Evolutionary conservation across 2,888 invertebrate species (phyloP), one percentile per base, ranked within the genome.

Genomic region (Heliconius cydno): DNA sequence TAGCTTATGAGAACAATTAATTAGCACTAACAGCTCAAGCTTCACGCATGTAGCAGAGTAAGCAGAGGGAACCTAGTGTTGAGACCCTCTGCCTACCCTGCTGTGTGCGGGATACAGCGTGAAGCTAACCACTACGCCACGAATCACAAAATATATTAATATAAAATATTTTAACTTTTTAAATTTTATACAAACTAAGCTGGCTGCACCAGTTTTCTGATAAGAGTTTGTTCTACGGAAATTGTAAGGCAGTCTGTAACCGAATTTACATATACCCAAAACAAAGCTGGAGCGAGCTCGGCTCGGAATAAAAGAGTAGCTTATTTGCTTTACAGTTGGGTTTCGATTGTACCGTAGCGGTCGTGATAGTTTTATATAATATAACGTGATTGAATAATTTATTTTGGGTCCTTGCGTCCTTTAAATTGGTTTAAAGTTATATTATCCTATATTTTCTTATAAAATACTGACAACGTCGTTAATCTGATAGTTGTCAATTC

Each of bases 251-350:
- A 78, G 80, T 80, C 78, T 78, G 80, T 81, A 72, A 71, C 57
- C 66, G 30, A 80, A 81, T 81, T 80, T 73, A 73, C 73, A 73
- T 73, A 73, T 80, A 78, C 77, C 75, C 79, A 60, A 57, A 79
- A 81, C 81, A 79, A 81, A 75, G 77, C 70, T 77, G 75, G 75
- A 68, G 66, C 71, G 66, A 72, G 77, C 77, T 79, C 78, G 75
- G 77, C 72, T 78, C 22, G 76, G 72, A 80, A 81, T 80, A 80
- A 81, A 80, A 78, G 78, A 78, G 34, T 66, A 80, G 78, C 80
- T 78, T 66, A 81, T 79, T 81, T 73, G 57, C 73, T 78, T 78
- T 81, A 78, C 81, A 74, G 77, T 68, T 70, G 78, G 72, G 75
- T 60, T 77, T 63, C 73, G 68, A 72, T 73, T 79, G 79, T 77